These are phyloP conservation scores for Centropus unirufus DNA, from an alignment of 2,113 vertebrate genomes.

Conservation along the genomic window DNA sequence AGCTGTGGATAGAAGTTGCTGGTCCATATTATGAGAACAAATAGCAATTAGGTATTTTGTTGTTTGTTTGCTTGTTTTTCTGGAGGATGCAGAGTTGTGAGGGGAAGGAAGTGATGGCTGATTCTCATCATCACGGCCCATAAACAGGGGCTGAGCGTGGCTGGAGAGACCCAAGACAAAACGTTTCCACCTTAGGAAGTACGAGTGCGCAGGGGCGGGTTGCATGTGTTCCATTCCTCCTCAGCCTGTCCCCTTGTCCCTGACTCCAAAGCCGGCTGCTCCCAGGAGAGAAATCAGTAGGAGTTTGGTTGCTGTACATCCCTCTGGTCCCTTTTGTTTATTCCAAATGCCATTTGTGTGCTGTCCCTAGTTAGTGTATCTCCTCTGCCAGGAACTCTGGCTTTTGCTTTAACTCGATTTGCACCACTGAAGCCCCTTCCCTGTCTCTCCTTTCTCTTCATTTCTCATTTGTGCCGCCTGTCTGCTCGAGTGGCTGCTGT, in stretches of 20 bases:
- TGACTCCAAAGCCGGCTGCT: neutral
- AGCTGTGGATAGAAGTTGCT: neutral
- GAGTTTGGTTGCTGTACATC: neutral
- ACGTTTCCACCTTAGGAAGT: neutral
- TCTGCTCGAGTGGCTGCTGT: neutral
- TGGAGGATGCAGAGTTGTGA: neutral
- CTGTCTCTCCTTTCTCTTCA: neutral
- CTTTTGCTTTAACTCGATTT: neutral
- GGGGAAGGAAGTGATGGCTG: neutral
- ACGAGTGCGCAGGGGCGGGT: neutral
- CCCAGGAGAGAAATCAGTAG: neutral
- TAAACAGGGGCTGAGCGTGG: neutral
- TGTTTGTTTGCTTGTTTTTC: too few species aligned
- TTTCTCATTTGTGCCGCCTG: neutral
- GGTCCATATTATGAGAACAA: neutral
- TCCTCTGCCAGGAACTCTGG: neutral
- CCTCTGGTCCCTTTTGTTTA: neutral
- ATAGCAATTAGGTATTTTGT: too few species aligned
- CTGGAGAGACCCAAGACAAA: neutral
- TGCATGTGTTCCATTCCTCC: neutral
- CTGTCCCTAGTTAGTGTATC: neutral
- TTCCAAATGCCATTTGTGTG: neutral
- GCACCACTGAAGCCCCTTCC: conserved; percentile 2
- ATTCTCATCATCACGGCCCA: neutral
- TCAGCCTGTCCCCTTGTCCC: neutral